Base-by-base conservation (phyloP, 2,888 invertebrate species). In the Pantelozetes paolii region DNA sequence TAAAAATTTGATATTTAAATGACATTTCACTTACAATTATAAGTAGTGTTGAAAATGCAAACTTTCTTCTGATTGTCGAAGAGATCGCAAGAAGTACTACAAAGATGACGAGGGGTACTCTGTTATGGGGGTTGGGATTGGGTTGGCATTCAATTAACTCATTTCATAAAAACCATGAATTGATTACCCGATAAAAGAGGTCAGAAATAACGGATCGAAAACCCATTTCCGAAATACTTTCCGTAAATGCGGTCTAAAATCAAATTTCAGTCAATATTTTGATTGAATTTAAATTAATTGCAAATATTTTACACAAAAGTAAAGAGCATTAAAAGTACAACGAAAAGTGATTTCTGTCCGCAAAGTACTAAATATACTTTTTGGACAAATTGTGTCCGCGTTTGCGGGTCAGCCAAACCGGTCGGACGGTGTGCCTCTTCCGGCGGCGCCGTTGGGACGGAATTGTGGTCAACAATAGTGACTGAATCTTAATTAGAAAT, bases 171-270 rank as follows among this genome's bases (percentile, higher is more conserved):
- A 50, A 2, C 3, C 20, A 20, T 20, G 2, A 50, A 8, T 50
- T 40, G 1, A 36, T 62, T 64, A 64, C 64, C 64, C 64, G 20
- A 64, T 64, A 11, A 64, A 36, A 36, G 64, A 64, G n/a, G n/a
- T 3, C 1, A 8, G 36, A 18, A 64, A 64, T 9, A 64, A 8
- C 20, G 36, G 64, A 64, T 64, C 64, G 9, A 64, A 36, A 36
- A 64, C n/a, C 36, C 40, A 36, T 36, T 64, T 64, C 2, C 64
- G 36, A 23, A n/a, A 32, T 18, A 64, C n/a, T 64, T 64, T 64
- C 30, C 64, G 32, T 36, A 64, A 36, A 64, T 64, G 64, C 1
- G 64, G 64, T 30, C 59, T 59, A 59, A 59, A 59, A 30, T 23
- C 9, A 9, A 45, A 54, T 48, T n/a, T 48, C 3, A 48, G 48